phyloP scores from a whole-genome alignment of 2,888 invertebrate genomes.

The Parochlus steinenii region DNA sequence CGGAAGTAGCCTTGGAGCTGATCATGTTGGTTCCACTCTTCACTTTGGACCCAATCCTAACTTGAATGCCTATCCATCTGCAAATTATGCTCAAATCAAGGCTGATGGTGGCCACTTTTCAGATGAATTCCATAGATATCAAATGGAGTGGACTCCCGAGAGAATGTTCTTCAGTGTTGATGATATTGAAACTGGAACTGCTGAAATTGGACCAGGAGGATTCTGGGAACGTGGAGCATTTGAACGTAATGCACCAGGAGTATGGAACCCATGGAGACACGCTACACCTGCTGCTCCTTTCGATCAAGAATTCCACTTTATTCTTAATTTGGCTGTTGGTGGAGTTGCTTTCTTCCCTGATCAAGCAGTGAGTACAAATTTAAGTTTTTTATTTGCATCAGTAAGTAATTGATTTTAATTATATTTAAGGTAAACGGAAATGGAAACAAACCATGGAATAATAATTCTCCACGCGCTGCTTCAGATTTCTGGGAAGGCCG shows the following conservation, averaged over 20 bases:
- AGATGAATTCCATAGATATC: conserved; percentile 19
- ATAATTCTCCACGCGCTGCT: conserved; percentile 25
- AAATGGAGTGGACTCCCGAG: conserved; percentile 19
- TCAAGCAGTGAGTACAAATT: conserved; percentile 15
- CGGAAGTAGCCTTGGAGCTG: conserved; percentile 34
- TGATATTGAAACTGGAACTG: conserved; percentile 16
- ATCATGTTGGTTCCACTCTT: conserved; percentile 41
- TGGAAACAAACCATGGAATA: no score
- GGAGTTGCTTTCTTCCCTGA: conserved; percentile 34
- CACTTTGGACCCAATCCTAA: conserved; percentile 46
- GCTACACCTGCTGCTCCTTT: conserved; percentile 24
- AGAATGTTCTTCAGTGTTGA: conserved; percentile 19
- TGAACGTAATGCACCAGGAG: conserved; percentile 22
- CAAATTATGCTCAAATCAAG: conserved; percentile 20
- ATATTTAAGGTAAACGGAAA: no score
- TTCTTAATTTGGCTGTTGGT: conserved; percentile 32
- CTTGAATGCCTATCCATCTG: conserved; percentile 35
- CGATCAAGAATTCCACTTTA: conserved; percentile 21
- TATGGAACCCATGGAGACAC: conserved; percentile 17
- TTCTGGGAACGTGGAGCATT: conserved; percentile 21
- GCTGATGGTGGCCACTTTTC: conserved; percentile 14
- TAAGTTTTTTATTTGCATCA: neutral
- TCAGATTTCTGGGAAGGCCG: conserved; percentile 45
- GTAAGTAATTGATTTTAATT: neutral
- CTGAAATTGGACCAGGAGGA: conserved; percentile 25